Conservation (phyloP, 2,888 invertebrate species). For the Temnothorax ravouxi region DNA sequence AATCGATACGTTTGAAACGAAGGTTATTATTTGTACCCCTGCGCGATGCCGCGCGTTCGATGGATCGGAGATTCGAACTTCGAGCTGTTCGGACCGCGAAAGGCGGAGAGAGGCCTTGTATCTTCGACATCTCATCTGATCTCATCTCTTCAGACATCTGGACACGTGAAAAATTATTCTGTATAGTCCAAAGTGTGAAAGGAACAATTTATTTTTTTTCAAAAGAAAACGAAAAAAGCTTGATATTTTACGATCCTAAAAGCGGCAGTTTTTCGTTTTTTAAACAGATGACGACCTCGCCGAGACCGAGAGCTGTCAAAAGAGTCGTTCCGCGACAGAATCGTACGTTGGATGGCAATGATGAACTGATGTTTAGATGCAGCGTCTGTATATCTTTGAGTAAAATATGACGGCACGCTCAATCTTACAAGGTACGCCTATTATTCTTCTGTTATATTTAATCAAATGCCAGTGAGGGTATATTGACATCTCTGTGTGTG, state of each 20-base stretch:
- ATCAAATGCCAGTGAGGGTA: background rate
- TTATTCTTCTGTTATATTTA: slow-evolving; percentile 9
- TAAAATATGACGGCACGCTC: slow-evolving; percentile 79
- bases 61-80: too few relatives aligned
- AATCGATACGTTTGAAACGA: too few relatives aligned
- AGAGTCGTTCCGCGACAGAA: background rate
- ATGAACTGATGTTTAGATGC: slow-evolving; percentile 11
- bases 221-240: background rate
- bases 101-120: too few relatives aligned
- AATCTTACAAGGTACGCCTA: slow-evolving; percentile 78
- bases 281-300: slow-evolving; percentile 56
- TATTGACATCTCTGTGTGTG: background rate
- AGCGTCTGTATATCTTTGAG: slow-evolving; percentile 21
- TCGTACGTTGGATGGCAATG: background rate
- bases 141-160: too few relatives aligned
- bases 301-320: slow-evolving; percentile 42
- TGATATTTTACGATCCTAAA: background rate
- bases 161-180: too few relatives aligned
- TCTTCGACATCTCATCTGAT: too few relatives aligned
- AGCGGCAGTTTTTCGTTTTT: slow-evolving; percentile 59
- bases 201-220: too few relatives aligned
- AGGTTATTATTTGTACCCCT: too few relatives aligned
- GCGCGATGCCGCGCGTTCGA: too few relatives aligned
- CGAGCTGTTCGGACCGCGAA: too few relatives aligned
- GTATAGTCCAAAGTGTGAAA: too few relatives aligned